Evolutionary conservation across 2,888 invertebrate genomes (phyloP).

Genomic region (Drosophila macrospina): DNA sequence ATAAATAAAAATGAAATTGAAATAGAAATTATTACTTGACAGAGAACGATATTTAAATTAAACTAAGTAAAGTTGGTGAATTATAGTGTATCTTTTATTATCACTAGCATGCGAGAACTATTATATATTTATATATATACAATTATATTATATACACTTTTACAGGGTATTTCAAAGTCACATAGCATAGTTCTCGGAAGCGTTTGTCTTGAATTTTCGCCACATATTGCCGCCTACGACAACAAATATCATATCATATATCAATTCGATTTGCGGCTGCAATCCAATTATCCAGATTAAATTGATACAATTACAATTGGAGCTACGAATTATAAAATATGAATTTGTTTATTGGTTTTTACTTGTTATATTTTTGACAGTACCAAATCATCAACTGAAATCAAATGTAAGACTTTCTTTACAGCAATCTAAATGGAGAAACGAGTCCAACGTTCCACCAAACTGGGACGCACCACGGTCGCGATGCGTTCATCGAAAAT

Average conservation of each 20-base stretch:
- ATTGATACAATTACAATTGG: constrained; percentile 23
- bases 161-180: constrained; percentile 13
- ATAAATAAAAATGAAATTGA: background rate
- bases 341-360: background rate
- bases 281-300: constrained; percentile 62
- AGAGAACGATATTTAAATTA: background rate
- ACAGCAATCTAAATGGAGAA: constrained; percentile 57
- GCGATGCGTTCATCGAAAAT: constrained; percentile 63
- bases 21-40: background rate
- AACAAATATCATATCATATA: too few relatives aligned
- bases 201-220: background rate
- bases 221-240: background rate
- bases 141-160: too few relatives aligned
- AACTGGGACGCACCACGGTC: constrained; percentile 50
- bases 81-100: too few relatives aligned
- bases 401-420: background rate
- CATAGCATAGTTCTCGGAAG: background rate
- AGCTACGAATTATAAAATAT: background rate
- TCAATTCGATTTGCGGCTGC: constrained; percentile 32
- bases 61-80: too few relatives aligned
- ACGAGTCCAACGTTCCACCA: constrained; percentile 71
- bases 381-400: background rate
- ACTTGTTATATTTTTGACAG: background rate
- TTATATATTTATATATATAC: too few relatives aligned
- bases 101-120: too few relatives aligned